Percentiles rank a stretch among this genome's conserved stretches.
phyloP scores from a whole-genome alignment of 37 sponge, comb jelly and placozoan genomes.

The Lycopodina hypogea region DNA sequence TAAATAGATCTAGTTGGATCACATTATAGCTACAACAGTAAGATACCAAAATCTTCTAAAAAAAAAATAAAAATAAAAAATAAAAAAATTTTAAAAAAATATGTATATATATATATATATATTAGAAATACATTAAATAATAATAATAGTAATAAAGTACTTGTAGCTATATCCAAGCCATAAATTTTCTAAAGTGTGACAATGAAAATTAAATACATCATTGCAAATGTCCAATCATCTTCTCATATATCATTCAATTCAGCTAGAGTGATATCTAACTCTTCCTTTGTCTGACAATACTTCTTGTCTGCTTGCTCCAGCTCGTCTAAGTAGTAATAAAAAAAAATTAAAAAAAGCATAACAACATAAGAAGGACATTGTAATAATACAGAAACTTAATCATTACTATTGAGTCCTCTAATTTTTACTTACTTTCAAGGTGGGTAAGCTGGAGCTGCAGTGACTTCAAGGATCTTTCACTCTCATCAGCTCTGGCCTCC shows the following conservation, averaged over 20 bases:
- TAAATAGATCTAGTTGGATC: no score
- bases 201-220: background rate
- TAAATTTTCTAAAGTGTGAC: background rate
- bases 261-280: slow-evolving; percentile 50
- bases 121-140: no score
- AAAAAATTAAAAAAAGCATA: background rate
- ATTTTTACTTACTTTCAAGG: background rate
- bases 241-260: slow-evolving; percentile 43
- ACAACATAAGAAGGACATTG: no score
- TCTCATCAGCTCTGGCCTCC: slow-evolving; percentile 14
- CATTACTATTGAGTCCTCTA: background rate
- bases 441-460: background rate
- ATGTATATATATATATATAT: no score
- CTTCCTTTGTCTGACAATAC: slow-evolving; percentile 57
- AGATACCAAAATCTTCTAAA: no score
- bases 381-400: background rate
- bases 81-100: no score
- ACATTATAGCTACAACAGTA: no score
- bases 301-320: slow-evolving; percentile 59
- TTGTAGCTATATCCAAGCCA: no score
- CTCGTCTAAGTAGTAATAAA: slow-evolving; percentile 37
- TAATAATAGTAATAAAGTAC: no score
- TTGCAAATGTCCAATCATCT: no score
- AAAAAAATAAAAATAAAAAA: no score
- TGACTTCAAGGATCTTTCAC: background rate